Conservation (phyloP, 2,888 invertebrate species). For the Andricus curvator region DNA sequence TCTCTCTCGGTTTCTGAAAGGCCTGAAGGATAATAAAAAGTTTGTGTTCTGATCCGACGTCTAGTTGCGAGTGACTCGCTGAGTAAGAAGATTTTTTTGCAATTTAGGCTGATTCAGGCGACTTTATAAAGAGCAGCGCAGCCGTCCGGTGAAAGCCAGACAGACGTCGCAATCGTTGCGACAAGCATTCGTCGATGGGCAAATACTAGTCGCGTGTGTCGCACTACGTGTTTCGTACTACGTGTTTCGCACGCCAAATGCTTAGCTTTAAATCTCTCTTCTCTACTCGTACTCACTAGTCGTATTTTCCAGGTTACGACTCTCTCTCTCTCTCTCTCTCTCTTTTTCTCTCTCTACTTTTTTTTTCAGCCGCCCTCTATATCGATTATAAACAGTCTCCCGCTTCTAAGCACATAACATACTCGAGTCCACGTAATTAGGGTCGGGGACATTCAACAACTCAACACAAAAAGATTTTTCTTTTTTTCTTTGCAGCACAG, state of each 20-base stretch:
- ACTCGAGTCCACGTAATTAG: not conserved
- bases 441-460: not conserved
- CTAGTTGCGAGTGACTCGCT: conserved; percentile 42
- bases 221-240: no score
- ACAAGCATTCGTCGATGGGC: conserved; percentile 22
- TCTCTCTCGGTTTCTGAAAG: conserved; percentile 41
- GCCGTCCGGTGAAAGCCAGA: conserved; percentile 21
- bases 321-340: no score
- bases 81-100: conserved; percentile 50
- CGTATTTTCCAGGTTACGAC: conserved; percentile 13
- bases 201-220: conserved; percentile 27
- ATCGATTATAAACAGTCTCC: not conserved
- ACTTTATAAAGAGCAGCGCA: conserved; percentile 28
- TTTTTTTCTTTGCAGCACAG: not conserved
- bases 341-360: not conserved
- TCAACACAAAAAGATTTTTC: no score
- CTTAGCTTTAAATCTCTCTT: not conserved
- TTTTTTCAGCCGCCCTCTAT: not conserved
- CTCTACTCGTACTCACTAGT: not conserved
- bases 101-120: conserved; percentile 31
- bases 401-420: conserved; percentile 1
- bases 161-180: conserved; percentile 4
- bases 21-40: conserved; percentile 44
- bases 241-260: conserved; percentile 30
- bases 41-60: conserved; percentile 26